Evolutionary conservation across 2,888 invertebrate genomes (phyloP).

Genomic region (Cataglyphis rosenhaueri): DNA sequence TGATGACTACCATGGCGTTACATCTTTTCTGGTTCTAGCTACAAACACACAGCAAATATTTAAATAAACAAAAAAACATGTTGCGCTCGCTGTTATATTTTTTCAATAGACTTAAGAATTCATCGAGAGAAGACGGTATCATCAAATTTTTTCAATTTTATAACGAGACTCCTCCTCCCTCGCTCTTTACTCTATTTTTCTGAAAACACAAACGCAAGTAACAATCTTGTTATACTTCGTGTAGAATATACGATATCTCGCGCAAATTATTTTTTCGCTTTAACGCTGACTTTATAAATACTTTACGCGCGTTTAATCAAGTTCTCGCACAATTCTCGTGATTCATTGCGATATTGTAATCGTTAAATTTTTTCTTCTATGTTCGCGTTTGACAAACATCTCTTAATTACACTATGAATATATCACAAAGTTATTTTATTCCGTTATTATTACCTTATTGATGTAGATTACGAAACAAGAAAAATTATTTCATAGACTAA

Average conservation of each 20-base stretch:
- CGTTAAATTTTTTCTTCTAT: conserved; percentile 20
- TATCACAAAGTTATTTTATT: conserved; percentile 52
- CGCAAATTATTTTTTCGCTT: conserved; percentile 9
- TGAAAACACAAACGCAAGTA: conserved; percentile 21
- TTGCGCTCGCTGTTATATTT: conserved; percentile 43
- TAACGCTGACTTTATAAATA: conserved; percentile 23
- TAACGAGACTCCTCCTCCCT: conserved; percentile 25
- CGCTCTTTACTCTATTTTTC: conserved; percentile 12
- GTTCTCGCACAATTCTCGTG: conserved; percentile 14
- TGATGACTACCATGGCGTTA: conserved; percentile 18
- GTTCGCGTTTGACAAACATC: conserved; percentile 17
- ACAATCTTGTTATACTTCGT: conserved; percentile 33
- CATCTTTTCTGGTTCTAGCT: conserved; percentile 47
- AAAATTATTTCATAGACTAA: conserved; percentile 33
- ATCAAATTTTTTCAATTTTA: conserved; percentile 44
- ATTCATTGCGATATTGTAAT: conserved; percentile 12
- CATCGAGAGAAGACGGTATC: conserved; percentile 4
- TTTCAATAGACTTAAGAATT: conserved; percentile 38
- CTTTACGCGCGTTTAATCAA: conserved; percentile 1
- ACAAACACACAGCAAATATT: conserved; percentile 12
- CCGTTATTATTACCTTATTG: conserved; percentile 35
- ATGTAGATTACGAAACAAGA: conserved; percentile 30
- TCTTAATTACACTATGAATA: conserved; percentile 34
- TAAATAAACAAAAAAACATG: conserved; percentile 18
- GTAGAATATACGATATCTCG: conserved; percentile 12